A percentile compares a stretch with the other conserved stretches of the same genome.
phyloP scores from a whole-genome alignment of 2,888 invertebrate genomes.

The Andrena bicolor region DNA sequence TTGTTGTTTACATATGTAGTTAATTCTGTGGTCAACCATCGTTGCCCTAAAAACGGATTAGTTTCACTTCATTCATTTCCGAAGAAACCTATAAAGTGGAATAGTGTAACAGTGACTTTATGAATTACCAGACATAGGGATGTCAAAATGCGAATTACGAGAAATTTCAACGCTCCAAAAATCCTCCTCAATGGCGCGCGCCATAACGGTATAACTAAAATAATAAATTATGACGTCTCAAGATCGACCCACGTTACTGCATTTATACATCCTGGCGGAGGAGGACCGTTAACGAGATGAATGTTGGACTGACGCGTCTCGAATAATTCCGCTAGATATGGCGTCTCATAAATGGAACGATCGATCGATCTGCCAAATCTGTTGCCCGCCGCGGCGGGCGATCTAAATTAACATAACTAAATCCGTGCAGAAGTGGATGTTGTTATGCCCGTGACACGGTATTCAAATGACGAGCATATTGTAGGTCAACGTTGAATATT shows the following conservation, averaged over 20 bases:
- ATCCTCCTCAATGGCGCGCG: too few species aligned
- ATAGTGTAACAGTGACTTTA: too few species aligned
- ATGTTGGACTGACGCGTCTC: background rate
- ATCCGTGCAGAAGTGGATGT: constrained; percentile 56
- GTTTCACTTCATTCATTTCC: background rate
- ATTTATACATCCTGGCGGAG: background rate
- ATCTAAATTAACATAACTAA: constrained; percentile 47
- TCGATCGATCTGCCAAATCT: constrained; percentile 33
- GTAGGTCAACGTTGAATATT: constrained; percentile 61
- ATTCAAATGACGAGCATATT: constrained; percentile 60
- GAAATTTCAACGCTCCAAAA: too few species aligned
- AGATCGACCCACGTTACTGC: background rate
- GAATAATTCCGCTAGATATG: background rate
- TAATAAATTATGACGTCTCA: background rate
- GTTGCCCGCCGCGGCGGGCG: constrained; percentile 29
- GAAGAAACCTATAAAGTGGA: background rate
- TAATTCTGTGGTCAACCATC: too few species aligned
- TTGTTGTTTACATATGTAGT: too few species aligned
- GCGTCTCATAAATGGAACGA: constrained; percentile 25
- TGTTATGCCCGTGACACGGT: constrained; percentile 58
- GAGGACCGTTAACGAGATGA: constrained; percentile 17
- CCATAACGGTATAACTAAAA: too few species aligned
- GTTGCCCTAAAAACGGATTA: background rate
- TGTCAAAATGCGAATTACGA: too few species aligned
- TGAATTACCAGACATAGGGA: too few species aligned